Evolutionary conservation across 2,888 invertebrate genomes (phyloP).

Genomic region (Chymomyza fuscimana): DNA sequence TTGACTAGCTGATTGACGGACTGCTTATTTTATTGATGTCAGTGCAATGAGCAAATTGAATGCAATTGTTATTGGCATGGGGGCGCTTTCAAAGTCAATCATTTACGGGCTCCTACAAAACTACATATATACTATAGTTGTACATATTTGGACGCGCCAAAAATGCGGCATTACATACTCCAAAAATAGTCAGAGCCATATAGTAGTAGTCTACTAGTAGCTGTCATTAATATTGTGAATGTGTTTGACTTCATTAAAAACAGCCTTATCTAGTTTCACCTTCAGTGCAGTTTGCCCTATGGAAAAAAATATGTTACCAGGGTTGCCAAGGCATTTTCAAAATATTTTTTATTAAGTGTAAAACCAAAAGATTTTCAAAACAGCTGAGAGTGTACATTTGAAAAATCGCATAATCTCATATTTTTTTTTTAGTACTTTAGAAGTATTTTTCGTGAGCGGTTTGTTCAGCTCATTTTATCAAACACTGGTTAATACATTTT

Average conservation of each 20-base stretch:
- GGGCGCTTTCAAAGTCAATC: not conserved
- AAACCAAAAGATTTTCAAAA: no score
- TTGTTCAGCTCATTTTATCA: no score
- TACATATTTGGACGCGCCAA: not conserved
- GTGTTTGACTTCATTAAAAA: slow-evolving; percentile 37
- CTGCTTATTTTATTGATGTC: not conserved
- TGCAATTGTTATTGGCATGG: not conserved
- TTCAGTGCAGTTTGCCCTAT: not conserved
- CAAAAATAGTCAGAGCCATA: not conserved
- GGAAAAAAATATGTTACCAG: not conserved
- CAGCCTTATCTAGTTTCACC: not conserved
- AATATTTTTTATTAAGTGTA: no score
- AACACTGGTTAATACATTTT: no score
- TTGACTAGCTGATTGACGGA: not conserved
- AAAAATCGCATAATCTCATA: no score
- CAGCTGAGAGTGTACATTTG: no score
- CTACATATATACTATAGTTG: not conserved
- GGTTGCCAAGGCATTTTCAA: no score
- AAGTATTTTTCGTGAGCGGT: no score
- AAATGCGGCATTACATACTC: not conserved
- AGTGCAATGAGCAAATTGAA: not conserved
- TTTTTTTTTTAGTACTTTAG: no score
- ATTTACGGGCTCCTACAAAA: not conserved
- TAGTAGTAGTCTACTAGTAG: not conserved
- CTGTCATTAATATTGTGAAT: not conserved